phyloP scores from a whole-genome alignment of 2,888 invertebrate species.

The Chalcis sispes region DNA sequence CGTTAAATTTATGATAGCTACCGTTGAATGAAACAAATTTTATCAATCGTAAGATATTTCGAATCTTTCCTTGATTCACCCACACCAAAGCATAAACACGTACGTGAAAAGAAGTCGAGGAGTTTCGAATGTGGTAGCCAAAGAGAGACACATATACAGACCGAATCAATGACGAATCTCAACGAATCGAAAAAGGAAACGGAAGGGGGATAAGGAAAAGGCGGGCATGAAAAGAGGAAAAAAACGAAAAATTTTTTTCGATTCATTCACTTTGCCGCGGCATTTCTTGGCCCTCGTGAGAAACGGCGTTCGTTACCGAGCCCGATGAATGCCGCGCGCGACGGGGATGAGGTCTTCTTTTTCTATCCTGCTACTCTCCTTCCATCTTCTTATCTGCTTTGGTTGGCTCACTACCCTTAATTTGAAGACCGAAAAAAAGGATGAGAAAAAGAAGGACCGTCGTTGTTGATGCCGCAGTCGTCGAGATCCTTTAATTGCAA shows the following conservation, averaged over 20 bases:
- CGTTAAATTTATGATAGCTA: too few relatives aligned
- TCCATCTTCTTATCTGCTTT: conserved; percentile 23
- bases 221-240: conserved; percentile 6
- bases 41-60: too few relatives aligned
- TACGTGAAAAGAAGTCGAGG: too few relatives aligned
- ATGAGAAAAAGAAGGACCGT: background rate
- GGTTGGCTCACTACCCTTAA: conserved; percentile 26
- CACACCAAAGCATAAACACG: too few relatives aligned
- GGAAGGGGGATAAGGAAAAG: conserved; percentile 11
- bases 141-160: too few relatives aligned
- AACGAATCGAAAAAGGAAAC: too few relatives aligned
- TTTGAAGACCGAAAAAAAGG: background rate
- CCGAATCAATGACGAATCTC: conserved; percentile 48
- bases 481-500: conserved; percentile 34
- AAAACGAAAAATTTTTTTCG: conserved; percentile 45
- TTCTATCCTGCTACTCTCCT: conserved; percentile 4
- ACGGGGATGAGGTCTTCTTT: conserved; percentile 51
- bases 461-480: too few relatives aligned
- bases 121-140: too few relatives aligned
- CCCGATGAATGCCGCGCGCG: conserved; percentile 41
- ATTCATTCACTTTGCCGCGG: conserved; percentile 62
- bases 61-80: too few relatives aligned
- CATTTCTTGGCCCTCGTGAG: conserved; percentile 62
- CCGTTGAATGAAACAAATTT: too few relatives aligned
- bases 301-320: conserved; percentile 65